phyloP scores from a whole-genome alignment of 2,113 vertebrate genomes.

The Gobiocypris rarus region DNA sequence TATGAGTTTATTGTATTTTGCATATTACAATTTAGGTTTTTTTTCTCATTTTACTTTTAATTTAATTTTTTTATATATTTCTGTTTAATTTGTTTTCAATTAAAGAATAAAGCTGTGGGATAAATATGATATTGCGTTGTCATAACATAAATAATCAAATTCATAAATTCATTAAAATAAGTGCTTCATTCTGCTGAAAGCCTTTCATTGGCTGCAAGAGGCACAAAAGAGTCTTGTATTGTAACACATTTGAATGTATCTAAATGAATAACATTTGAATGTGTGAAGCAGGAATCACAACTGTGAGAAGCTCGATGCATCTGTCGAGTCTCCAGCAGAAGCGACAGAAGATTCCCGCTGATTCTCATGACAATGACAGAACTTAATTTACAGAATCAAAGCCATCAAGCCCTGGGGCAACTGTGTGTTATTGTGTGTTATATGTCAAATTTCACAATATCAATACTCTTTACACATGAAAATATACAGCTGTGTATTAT shows the following conservation, averaged over 20 bases:
- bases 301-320: background rate
- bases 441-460: too few relatives aligned
- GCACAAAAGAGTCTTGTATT: background rate
- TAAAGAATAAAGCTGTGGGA: background rate
- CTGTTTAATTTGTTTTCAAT: background rate
- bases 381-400: background rate
- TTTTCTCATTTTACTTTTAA: background rate
- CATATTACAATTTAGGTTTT: background rate
- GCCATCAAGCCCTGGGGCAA: background rate
- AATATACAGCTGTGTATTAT: too few relatives aligned
- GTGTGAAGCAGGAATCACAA: background rate
- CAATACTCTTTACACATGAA: too few relatives aligned
- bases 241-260: background rate
- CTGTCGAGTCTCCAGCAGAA: background rate
- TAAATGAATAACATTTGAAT: background rate
- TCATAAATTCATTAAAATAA: background rate
- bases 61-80: background rate
- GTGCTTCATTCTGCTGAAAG: background rate
- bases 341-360: background rate
- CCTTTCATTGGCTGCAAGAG: background rate
- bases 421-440: too few relatives aligned
- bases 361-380: background rate
- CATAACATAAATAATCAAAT: background rate
- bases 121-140: background rate
- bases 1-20: background rate